These are phyloP conservation scores for Procavia capensis DNA, from an alignment of 2,113 vertebrate species.

Conservation along the genomic window DNA sequence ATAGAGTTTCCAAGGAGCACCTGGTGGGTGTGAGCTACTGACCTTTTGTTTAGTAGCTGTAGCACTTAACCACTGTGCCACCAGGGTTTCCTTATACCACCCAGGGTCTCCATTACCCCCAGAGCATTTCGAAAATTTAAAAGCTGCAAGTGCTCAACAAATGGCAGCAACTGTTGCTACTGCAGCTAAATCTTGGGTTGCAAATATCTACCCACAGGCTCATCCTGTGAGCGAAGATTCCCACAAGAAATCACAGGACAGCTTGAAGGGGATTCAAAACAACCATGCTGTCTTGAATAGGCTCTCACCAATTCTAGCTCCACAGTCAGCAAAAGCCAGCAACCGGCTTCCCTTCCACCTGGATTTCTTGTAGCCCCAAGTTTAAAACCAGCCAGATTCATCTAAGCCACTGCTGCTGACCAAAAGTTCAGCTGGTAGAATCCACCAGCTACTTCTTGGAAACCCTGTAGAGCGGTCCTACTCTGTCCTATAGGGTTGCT, in stretches of 20 bases:
- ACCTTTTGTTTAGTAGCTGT: no score
- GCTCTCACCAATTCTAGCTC: background rate
- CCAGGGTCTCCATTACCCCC: background rate
- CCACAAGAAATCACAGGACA: background rate
- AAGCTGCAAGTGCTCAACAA: slow-evolving; percentile 6
- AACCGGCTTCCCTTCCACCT: background rate
- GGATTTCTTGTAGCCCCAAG: background rate
- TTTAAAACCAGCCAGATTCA: background rate
- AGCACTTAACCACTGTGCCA: no score
- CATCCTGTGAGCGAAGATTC: background rate
- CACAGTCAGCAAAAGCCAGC: background rate
- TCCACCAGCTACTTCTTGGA: background rate
- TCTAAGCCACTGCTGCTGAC: background rate
- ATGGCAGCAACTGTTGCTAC: background rate
- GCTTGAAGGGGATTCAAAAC: background rate
- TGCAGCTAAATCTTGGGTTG: background rate
- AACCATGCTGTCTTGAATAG: background rate
- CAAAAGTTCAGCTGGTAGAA: background rate
- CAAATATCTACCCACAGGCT: background rate
- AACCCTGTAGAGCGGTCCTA: no score
- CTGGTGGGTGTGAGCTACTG: no score
- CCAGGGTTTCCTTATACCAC: no score
- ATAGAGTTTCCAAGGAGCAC: no score
- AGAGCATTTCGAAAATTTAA: background rate
- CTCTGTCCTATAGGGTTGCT: no score